Evolutionary conservation across 2,888 invertebrate species (phyloP).

Genomic region (Mystacides longicornis): DNA sequence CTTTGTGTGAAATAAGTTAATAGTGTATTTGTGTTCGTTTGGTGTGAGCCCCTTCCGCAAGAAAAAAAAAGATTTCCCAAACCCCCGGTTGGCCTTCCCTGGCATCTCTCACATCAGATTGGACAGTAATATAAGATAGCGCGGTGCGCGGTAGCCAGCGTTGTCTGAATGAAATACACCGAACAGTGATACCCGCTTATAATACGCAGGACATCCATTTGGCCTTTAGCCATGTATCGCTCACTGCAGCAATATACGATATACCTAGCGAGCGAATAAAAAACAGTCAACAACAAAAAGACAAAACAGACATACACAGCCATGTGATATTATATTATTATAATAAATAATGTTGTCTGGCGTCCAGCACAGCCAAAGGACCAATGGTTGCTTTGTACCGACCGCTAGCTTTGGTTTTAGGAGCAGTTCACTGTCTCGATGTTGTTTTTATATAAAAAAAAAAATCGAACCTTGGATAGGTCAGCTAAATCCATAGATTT

Average conservation of each 20-base stretch:
- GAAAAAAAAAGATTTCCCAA: background rate
- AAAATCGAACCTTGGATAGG: too few relatives aligned
- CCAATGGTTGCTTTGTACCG: background rate
- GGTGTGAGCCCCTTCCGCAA: too few relatives aligned
- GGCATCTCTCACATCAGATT: slow-evolving; percentile 1
- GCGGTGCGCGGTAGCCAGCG: background rate
- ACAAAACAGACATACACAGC: background rate
- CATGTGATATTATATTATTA: background rate
- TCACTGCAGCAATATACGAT: background rate
- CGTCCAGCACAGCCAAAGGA: background rate
- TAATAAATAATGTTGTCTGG: slow-evolving; percentile 2
- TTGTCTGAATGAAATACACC: slow-evolving; percentile 1
- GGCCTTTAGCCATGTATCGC: background rate
- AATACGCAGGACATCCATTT: background rate
- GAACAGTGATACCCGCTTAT: background rate
- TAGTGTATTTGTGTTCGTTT: too few relatives aligned
- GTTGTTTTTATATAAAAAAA: too few relatives aligned
- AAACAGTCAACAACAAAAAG: background rate
- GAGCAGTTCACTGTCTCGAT: too few relatives aligned
- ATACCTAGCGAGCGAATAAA: background rate
- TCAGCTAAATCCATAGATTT: too few relatives aligned
- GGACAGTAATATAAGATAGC: slow-evolving; percentile 1
- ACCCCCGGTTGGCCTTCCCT: background rate
- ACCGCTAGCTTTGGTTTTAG: too few relatives aligned
- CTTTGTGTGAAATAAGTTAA: too few relatives aligned